A percentile compares a stretch with the other conserved stretches of the same genome.
These are phyloP conservation scores for Cyclargus thomasi DNA, from an alignment of 1,140 invertebrate species.

Conservation along the genomic window DNA sequence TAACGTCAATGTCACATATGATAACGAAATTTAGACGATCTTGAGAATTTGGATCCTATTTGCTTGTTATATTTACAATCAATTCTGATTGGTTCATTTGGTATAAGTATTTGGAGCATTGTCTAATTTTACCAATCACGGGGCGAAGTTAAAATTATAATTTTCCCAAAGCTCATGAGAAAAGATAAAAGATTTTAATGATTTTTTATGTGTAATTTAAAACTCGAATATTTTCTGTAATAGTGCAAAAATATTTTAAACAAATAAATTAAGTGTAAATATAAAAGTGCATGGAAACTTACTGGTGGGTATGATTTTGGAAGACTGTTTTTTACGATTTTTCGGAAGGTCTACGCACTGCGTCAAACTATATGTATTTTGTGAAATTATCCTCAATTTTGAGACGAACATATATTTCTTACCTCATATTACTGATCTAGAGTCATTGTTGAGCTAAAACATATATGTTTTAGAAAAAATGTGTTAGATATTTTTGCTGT, in stretches of 20 bases:
- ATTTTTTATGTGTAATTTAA: background rate
- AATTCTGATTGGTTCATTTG: background rate
- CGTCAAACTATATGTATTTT: conserved; percentile 5
- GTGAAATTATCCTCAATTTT: background rate
- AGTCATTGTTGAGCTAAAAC: background rate
- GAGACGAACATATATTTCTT: background rate
- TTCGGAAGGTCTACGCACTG: background rate
- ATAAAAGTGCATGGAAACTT: background rate
- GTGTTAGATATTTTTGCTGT: background rate
- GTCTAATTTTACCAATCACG: conserved; percentile 2
- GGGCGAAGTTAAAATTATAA: background rate
- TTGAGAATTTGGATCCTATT: background rate
- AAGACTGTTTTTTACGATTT: background rate
- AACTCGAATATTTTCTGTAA: background rate
- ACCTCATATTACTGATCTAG: background rate
- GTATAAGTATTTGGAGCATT: background rate
- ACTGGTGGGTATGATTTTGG: background rate
- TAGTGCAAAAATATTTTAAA: background rate
- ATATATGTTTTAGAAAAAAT: background rate
- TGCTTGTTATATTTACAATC: background rate
- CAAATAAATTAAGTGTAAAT: background rate
- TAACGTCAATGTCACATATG: conserved; percentile 26
- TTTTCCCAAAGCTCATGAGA: background rate
- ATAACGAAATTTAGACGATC: background rate
- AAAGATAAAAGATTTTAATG: background rate